A percentile compares a stretch with the other conserved stretches of the same genome.
Conservation (phyloP, 1,140 invertebrate genomes). For the Diplogasteroides magnus region DNA sequence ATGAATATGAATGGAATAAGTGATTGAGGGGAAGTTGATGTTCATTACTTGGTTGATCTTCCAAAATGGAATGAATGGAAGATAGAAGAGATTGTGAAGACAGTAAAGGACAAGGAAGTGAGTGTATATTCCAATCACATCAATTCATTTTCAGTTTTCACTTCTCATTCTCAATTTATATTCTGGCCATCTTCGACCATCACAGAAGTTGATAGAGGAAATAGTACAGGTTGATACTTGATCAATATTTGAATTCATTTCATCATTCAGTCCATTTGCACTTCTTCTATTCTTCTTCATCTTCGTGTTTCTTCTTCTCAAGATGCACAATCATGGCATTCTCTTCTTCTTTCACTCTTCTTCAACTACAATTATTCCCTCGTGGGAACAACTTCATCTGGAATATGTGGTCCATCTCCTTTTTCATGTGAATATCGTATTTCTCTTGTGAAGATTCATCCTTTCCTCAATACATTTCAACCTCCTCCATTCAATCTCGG, state of each 20-base stretch:
- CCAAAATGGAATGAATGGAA: neutral
- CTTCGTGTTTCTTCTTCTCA: neutral
- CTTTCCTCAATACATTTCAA: neutral
- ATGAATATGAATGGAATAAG: neutral
- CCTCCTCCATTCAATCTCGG: neutral
- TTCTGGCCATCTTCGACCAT: neutral
- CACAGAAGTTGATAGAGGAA: neutral
- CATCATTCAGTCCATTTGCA: neutral
- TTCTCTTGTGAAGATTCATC: neutral
- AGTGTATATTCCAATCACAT: neutral
- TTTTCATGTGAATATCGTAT: neutral
- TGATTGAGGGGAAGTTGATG: neutral
- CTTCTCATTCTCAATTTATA: neutral
- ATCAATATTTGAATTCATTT: neutral
- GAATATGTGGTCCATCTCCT: neutral
- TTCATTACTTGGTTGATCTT: neutral
- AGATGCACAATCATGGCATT: neutral
- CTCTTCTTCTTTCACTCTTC: neutral
- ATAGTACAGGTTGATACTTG: neutral
- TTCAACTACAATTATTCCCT: neutral
- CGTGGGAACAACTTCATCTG: neutral
- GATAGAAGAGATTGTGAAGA: neutral
- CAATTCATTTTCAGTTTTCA: neutral
- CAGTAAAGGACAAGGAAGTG: neutral
- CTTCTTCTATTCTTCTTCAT: neutral